Conservation (phyloP, 2,888 invertebrate species). For the Zaprionus lineosus region DNA sequence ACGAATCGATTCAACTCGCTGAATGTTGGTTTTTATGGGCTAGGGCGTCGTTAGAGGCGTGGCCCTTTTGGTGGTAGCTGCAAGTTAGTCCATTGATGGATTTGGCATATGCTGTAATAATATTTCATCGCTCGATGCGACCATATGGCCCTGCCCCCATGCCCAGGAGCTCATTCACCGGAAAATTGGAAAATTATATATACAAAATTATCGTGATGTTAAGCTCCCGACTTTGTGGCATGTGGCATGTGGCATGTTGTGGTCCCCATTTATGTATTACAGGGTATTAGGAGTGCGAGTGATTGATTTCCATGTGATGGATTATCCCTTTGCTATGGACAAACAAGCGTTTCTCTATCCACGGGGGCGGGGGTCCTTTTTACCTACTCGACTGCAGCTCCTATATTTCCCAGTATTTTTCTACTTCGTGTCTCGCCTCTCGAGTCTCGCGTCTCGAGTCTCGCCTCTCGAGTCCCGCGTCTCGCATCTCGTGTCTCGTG, state of each 20-base stretch:
- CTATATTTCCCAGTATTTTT: conserved; percentile 30
- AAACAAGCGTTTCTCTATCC: no score
- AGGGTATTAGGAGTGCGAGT: no score
- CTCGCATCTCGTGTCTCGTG: no score
- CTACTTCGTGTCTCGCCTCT: no score
- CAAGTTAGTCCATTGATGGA: conserved; percentile 36
- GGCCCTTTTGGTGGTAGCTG: conserved; percentile 22
- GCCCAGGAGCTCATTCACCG: no score
- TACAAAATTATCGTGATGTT: no score
- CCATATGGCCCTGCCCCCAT: conserved; percentile 39
- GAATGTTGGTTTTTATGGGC: conserved; percentile 8
- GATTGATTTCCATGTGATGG: no score
- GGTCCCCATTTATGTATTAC: neutral
- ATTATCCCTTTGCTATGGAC: no score
- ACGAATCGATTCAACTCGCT: conserved; percentile 60
- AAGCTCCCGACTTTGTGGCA: neutral
- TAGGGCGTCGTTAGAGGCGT: conserved; percentile 35
- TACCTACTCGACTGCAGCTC: conserved; percentile 57
- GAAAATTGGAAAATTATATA: neutral
- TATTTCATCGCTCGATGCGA: conserved; percentile 33
- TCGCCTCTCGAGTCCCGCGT: no score
- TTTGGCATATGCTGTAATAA: conserved; percentile 64
- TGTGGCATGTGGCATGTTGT: no score
- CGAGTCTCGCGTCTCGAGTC: no score
- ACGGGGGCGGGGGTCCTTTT: conserved; percentile 28